Base-by-base conservation (phyloP, 2,888 invertebrate species). In the Diarsia brunnea region DNA sequence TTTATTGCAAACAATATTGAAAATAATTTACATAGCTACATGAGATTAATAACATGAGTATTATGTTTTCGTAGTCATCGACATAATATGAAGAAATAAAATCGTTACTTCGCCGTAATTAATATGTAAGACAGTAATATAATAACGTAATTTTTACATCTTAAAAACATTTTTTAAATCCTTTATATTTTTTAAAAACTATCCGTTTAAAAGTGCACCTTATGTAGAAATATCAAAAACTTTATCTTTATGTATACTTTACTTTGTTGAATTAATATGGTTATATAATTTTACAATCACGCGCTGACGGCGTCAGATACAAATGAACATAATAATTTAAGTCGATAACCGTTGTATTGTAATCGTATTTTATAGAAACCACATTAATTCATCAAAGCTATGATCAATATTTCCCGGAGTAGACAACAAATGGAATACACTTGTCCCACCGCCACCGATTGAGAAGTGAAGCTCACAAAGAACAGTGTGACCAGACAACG, bases 121-220 rank as follows among this genome's bases (percentile, higher is more conserved):
- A 71, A 69, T 68, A 60, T 3, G 7, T 27, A 53, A 43, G n/a
- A n/a, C n/a, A n/a, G 43, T n/a, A n/a, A 45, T 43, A 68, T 63
- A 60, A 45, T 55, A 12, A 51, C 16, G 70, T 49, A 49, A 53
- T 76, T 64, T 69, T 60, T 53, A 67, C 45, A 53, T 71, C 43
- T 24, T 55, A 24, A 67, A 45, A 67, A n/a, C 31, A 31, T 45
- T 67, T 69, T 45, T 65, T 19, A 19, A 53, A 61, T 55, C 10
- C 45, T 83, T 79, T 75, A 68, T 45, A 81, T 63, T 74, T 67
- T 77, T 69, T 47, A 71, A 16, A 66, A 71, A 73, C 75, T 85
- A 86, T 75, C 69, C 71, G 66, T 82, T 80, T 78, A 84, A 80
- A 78, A 79, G 82, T 83, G 80, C 81, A 73, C 61, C 80, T 82